Evolutionary conservation across 2,888 invertebrate species (phyloP).

Genomic region (Diarsia brunnea): DNA sequence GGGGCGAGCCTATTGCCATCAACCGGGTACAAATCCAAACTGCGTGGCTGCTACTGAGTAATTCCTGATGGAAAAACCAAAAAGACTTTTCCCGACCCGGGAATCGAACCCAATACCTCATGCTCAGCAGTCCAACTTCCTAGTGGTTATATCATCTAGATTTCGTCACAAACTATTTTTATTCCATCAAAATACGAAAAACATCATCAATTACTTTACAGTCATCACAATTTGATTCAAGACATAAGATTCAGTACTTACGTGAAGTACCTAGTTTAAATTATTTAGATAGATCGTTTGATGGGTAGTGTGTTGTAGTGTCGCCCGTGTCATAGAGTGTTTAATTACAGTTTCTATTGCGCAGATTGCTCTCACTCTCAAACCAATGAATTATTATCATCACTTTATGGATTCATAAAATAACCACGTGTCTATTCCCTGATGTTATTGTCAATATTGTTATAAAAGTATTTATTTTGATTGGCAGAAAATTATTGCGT

Average conservation of each 20-base stretch:
- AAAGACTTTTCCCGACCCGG: no score
- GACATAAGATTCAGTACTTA: neutral
- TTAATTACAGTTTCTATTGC: slow-evolving; percentile 55
- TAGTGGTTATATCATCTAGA: no score
- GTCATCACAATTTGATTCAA: no score
- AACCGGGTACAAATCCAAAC: no score
- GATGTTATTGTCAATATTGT: slow-evolving; percentile 38
- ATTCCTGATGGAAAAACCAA: no score
- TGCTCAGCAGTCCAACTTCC: no score
- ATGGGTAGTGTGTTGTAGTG: slow-evolving; percentile 23
- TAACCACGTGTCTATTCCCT: slow-evolving; percentile 37
- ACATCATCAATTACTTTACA: no score
- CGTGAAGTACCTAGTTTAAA: slow-evolving; percentile 9
- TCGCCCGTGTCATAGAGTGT: slow-evolving; percentile 41
- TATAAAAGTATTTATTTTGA: slow-evolving; percentile 44
- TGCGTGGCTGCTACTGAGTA: no score
- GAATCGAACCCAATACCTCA: no score
- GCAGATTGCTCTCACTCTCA: slow-evolving; percentile 53
- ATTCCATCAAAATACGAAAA: no score
- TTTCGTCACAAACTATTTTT: no score
- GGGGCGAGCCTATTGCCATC: no score
- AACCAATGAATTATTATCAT: slow-evolving; percentile 59
- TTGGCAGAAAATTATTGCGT: slow-evolving; percentile 48
- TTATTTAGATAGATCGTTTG: slow-evolving; percentile 30
- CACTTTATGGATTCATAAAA: slow-evolving; percentile 27